Evolutionary conservation across 2,797 vertebrate genomes (phyloP).

Genomic region (Uromys caudimaculatus): DNA sequence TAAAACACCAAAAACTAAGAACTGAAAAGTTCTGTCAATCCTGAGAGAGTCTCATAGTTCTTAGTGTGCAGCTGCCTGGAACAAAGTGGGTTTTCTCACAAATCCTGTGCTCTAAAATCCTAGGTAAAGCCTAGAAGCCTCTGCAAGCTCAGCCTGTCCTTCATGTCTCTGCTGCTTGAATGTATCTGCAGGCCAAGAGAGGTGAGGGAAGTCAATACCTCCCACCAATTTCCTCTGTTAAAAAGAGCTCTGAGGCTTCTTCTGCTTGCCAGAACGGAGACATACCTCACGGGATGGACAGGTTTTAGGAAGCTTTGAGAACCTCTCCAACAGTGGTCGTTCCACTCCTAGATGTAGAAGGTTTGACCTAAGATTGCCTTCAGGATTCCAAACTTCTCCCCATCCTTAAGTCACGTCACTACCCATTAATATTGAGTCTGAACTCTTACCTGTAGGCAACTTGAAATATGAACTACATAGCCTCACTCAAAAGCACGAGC

Average conservation of each 20-base stretch:
- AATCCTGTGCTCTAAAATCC: conserved; percentile 10
- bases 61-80: not conserved
- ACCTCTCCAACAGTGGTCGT: not conserved
- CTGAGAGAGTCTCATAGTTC: conserved; percentile 5
- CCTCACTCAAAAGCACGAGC: not conserved
- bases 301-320: not conserved
- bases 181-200: not conserved
- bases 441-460: not conserved
- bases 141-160: not conserved
- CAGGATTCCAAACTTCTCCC: not conserved
- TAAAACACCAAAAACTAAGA: not conserved
- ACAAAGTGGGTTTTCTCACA: conserved; percentile 1
- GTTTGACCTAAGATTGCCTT: not conserved
- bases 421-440: not conserved
- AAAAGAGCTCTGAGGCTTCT: not conserved
- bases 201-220: not conserved
- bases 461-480: not conserved
- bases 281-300: not conserved
- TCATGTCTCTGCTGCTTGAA: not conserved
- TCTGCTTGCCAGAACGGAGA: not conserved
- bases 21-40: conserved; percentile 18
- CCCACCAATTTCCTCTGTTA: not conserved
- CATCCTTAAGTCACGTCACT: not conserved
- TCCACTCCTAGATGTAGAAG: not conserved
- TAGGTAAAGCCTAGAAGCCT: not conserved